These are phyloP conservation scores for Sminthopsis crassicaudata DNA, from an alignment of 2,113 vertebrate genomes.

Conservation along the genomic window DNA sequence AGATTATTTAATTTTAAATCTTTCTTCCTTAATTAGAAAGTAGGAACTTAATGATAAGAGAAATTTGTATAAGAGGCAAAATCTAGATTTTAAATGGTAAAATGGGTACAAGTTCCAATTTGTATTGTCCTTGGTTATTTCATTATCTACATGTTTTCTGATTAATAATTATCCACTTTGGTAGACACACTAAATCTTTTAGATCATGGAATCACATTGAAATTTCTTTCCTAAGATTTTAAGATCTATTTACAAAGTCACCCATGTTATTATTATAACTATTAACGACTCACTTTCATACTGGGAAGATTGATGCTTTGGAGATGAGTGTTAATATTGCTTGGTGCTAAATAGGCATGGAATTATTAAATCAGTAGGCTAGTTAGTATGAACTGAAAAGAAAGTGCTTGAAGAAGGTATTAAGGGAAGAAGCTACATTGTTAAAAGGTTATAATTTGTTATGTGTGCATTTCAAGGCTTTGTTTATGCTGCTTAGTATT, in stretches of 20 bases:
- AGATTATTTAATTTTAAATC: background rate
- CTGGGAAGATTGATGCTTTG: background rate
- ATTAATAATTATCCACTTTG: background rate
- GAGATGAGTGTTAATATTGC: background rate
- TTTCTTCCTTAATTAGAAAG: background rate
- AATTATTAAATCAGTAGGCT: background rate
- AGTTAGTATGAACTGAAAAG: background rate
- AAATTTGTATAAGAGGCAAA: background rate
- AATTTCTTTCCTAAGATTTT: background rate
- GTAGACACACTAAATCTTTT: background rate
- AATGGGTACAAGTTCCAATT: background rate
- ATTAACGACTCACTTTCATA: background rate
- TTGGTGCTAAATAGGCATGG: background rate
- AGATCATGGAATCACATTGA: background rate
- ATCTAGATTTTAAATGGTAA: background rate
- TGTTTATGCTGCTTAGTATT: background rate
- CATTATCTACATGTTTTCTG: background rate
- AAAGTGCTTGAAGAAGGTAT: background rate
- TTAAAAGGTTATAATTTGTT: background rate
- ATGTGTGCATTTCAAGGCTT: background rate
- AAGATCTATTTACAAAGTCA: background rate
- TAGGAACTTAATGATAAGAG: background rate
- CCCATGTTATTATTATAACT: background rate
- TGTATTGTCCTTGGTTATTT: constrained; percentile 22
- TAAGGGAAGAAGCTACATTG: background rate